Conservation (phyloP, 2,888 invertebrate genomes). For the Mimumesa dahlbomi region DNA sequence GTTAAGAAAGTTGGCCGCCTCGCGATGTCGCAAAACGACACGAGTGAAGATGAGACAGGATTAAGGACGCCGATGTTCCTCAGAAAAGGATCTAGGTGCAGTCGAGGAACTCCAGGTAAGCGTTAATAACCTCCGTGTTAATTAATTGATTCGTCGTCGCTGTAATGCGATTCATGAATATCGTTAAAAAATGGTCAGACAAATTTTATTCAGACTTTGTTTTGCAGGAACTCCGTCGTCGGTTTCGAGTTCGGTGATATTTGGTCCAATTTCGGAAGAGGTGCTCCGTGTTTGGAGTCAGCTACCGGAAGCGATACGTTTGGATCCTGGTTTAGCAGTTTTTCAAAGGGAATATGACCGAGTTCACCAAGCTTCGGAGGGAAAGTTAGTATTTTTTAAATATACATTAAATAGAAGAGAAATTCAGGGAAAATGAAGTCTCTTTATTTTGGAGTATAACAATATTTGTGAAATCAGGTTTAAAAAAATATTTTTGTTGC, state of each 20-base stretch:
- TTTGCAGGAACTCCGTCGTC: constrained; percentile 58
- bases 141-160: no score
- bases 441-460: no score
- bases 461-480: no score
- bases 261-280: constrained; percentile 73
- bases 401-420: neutral
- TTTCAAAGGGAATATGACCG: constrained; percentile 83
- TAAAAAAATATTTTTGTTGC: no score
- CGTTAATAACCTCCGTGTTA: no score
- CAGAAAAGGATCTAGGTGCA: constrained; percentile 61
- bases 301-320: constrained; percentile 85
- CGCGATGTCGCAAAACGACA: constrained; percentile 60
- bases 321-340: constrained; percentile 85
- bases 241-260: constrained; percentile 62
- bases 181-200: neutral
- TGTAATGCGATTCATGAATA: no score
- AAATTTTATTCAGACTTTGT: neutral
- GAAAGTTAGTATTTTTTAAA: constrained; percentile 43
- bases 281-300: constrained; percentile 84
- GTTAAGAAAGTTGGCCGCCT: no score
- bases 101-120: constrained; percentile 64
- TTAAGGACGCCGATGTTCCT: constrained; percentile 61
- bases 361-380: constrained; percentile 44
- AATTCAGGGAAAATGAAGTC: neutral
- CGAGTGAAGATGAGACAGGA: constrained; percentile 70